Evolutionary conservation across 2,797 vertebrate genomes (phyloP).

Genomic region (Mus minutoides): DNA sequence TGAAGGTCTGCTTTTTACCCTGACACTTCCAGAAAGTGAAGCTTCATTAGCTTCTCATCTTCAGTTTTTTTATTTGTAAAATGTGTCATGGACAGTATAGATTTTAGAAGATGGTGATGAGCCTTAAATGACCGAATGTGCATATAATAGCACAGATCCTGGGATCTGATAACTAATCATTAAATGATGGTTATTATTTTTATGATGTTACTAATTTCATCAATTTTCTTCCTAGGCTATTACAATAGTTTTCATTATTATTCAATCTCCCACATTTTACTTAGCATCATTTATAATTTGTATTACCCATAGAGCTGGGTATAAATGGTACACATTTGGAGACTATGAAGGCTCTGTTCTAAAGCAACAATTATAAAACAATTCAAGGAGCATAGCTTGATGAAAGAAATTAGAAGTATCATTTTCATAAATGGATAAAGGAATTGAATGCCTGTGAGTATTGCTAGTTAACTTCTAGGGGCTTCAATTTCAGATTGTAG

Average conservation of each 20-base stretch:
- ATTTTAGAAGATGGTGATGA: background rate
- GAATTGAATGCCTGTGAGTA: background rate
- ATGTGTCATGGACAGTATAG: background rate
- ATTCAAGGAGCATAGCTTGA: background rate
- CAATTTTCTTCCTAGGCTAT: background rate
- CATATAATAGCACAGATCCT: background rate
- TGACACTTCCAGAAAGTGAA: background rate
- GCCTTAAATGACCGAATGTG: background rate
- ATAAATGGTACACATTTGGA: background rate
- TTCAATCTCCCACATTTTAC: background rate
- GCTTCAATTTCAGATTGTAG: constrained; percentile 43
- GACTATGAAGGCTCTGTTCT: background rate
- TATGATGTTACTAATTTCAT: constrained; percentile 43
- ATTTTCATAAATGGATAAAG: constrained; percentile 58
- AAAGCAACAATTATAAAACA: constrained; percentile 7
- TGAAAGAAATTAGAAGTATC: constrained; percentile 1
- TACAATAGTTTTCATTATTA: constrained; percentile 49
- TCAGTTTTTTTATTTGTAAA: background rate
- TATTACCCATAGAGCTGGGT: background rate
- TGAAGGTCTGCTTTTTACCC: background rate
- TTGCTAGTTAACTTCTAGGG: constrained; percentile 13
- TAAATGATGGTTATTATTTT: constrained; percentile 38
- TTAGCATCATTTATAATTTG: background rate
- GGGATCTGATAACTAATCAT: constrained; percentile 3
- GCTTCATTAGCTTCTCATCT: background rate